phyloP scores from a whole-genome alignment of 1,140 invertebrate species.

The Phymastichus coffea region DNA sequence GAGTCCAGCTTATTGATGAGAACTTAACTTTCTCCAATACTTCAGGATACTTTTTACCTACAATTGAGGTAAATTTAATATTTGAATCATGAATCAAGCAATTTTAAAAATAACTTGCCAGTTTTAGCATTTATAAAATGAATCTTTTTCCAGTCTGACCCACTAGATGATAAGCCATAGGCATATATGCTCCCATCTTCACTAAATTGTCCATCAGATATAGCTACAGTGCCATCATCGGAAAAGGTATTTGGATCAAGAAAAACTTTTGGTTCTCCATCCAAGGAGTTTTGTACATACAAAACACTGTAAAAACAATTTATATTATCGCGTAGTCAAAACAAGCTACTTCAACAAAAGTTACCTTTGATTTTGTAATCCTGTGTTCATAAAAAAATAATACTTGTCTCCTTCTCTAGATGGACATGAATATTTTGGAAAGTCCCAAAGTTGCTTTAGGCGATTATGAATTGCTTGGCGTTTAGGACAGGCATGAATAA shows the following conservation, averaged over 20 bases:
- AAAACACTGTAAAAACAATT: constrained; percentile 74
- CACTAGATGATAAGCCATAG: constrained; percentile 88
- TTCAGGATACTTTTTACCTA: constrained; percentile 86
- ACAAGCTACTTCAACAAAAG: neutral
- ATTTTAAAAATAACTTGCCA: neutral
- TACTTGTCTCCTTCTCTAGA: constrained; percentile 81
- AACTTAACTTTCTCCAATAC: constrained; percentile 90
- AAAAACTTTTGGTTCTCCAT: constrained; percentile 83
- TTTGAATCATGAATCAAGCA: constrained; percentile 19
- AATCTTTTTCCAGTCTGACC: constrained; percentile 95
- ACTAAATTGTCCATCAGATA: constrained; percentile 80
- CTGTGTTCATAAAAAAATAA: constrained; percentile 92
- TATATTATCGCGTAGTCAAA: constrained; percentile 1
- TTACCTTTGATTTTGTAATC: constrained; percentile 94
- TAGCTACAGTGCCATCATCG: constrained; percentile 88
- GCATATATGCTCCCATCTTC: constrained; percentile 89
- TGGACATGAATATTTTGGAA: constrained; percentile 91
- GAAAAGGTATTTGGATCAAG: constrained; percentile 93
- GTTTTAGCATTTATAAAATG: constrained; percentile 78
- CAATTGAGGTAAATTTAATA: too few relatives aligned
- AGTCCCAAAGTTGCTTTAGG: constrained; percentile 92
- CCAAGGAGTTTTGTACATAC: constrained; percentile 84
- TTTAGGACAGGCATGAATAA: constrained; percentile 74
- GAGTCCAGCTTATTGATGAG: constrained; percentile 88
- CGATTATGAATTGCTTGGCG: constrained; percentile 73